Evolutionary conservation across 2,797 vertebrate species (phyloP), one percentile per base, ranked within the genome.

Genomic region (Pseudopleuronectes americanus): DNA sequence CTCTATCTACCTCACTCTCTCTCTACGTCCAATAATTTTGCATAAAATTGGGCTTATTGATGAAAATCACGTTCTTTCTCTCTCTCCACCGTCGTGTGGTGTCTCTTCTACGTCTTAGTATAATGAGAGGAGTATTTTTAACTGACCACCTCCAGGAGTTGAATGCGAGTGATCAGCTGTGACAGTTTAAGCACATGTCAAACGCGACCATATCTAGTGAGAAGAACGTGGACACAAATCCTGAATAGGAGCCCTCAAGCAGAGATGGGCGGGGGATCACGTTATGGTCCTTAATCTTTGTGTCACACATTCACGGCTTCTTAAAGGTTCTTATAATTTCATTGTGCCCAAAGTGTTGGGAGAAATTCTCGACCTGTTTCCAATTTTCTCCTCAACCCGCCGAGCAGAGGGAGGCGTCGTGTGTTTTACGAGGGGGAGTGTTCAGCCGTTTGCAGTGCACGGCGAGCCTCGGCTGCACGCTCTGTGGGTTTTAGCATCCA

Each of bases 211-310:
- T 59, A 61, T 69, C 74, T 59, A 57, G 56, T 56, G 24, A 69
- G 52, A 71, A 24, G 26, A 78, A 45, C 5, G 14, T 19, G 43
- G 43, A 19, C 14, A 5, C 43, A 45, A 45, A 45, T 45, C 43
- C 43, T 45, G 17, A 45, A 45, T 19, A 45, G 43, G 43, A 19
- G 43, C 43, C 36, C 43, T 45, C 43, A 19, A 45, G 36, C 10
- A 3, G 12, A 12, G 36, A 10, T 36, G 62, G 48, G 13, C 17
- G 26, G 21, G 60, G 24, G 28, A 43, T 84, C 57, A 67, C 68
- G 55, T 74, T 74, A 66, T 69, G 26, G 64, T 67, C 16, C 52
- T 66, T 81, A 74, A 87, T 89, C 68, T 86, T 66, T 79, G 56
- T 65, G 55, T 71, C 51, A 76, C 66, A 72, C 23, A 58, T 51